Conservation (phyloP, 2,888 invertebrate genomes). For the Eilema caniola region DNA sequence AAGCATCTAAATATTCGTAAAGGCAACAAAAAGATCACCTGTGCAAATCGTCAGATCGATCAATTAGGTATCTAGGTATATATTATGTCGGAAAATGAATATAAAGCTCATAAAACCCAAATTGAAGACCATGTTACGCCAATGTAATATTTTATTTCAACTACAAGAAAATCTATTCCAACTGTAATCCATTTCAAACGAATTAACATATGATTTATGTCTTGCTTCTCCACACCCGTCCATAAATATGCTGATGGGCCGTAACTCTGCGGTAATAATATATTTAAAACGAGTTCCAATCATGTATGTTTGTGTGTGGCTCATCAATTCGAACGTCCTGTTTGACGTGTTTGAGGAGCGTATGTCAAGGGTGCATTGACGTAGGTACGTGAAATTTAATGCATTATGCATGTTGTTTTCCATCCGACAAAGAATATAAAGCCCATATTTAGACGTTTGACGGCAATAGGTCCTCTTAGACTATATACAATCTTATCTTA, state of each 20-base stretch:
- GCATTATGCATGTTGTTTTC: background rate
- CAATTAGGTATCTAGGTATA: no score
- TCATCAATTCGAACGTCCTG: background rate
- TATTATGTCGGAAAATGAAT: no score
- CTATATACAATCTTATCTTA: no score
- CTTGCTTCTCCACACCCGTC: background rate
- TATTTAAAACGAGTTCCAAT: background rate
- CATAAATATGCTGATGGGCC: background rate
- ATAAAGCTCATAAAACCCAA: no score
- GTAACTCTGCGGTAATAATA: background rate
- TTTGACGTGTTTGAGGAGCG: background rate
- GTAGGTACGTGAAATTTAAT: background rate
- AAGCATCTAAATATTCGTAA: no score
- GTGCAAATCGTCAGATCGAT: no score
- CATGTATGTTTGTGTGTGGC: background rate
- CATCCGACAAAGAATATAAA: no score
- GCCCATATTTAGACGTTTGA: no score
- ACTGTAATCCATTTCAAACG: background rate
- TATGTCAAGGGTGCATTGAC: background rate
- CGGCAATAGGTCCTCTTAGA: no score
- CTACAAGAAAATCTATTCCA: background rate
- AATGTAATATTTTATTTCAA: background rate
- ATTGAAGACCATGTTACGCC: no score
- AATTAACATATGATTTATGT: background rate
- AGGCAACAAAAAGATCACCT: no score